Evolutionary conservation across 2,113 vertebrate species (phyloP).

Genomic region (Phalacrocorax brasilianus): DNA sequence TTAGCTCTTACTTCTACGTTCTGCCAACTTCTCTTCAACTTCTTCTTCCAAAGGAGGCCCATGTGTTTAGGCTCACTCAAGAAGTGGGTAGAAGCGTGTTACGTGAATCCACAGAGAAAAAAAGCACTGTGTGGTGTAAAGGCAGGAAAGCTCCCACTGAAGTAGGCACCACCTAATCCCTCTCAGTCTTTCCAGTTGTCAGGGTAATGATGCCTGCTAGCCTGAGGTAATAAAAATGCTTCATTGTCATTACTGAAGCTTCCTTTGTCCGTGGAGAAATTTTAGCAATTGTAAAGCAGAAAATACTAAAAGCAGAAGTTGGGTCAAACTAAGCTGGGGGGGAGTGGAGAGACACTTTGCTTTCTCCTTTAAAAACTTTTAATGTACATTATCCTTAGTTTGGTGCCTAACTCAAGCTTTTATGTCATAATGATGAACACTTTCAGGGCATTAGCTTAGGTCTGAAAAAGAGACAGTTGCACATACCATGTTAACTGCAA

Average conservation of each 20-base stretch:
- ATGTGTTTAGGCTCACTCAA: not conserved
- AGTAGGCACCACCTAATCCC: not conserved
- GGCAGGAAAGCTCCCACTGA: not conserved
- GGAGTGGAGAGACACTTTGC: not conserved
- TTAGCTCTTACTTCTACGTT: not conserved
- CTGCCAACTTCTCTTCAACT: not conserved
- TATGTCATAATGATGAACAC: not conserved
- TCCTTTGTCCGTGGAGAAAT: not conserved
- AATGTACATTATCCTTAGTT: not conserved
- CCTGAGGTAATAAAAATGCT: not conserved
- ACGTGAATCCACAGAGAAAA: not conserved
- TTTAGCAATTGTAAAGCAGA: not conserved
- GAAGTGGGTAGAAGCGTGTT: not conserved
- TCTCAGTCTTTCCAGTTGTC: not conserved
- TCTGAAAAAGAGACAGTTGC: not conserved
- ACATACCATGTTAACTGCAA: accelerated
- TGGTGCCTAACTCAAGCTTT: not conserved
- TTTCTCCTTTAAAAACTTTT: not conserved
- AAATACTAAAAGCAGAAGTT: not conserved
- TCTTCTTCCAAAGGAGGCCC: not conserved
- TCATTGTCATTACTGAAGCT: not conserved
- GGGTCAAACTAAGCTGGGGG: not conserved
- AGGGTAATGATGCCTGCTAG: not conserved
- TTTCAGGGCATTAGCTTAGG: not conserved
- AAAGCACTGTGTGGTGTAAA: not conserved